phyloP scores from a whole-genome alignment of 2,888 invertebrate genomes.

The Drosophila nigricruria region DNA sequence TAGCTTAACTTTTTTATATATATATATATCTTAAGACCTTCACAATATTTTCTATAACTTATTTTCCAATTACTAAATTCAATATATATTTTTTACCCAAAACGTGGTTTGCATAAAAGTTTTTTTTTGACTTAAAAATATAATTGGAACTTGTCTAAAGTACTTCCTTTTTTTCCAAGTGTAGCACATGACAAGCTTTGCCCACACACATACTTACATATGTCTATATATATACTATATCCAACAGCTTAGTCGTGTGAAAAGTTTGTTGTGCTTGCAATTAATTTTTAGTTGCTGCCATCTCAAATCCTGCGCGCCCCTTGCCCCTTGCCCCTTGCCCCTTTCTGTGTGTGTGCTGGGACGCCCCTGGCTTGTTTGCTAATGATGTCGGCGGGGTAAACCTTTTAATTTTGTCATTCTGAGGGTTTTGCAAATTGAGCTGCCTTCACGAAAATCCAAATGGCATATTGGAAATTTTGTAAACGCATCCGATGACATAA shows the following conservation, averaged over 20 bases:
- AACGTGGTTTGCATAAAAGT: background rate
- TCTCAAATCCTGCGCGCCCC: background rate
- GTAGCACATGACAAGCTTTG: background rate
- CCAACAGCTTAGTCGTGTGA: background rate
- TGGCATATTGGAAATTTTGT: constrained; percentile 74
- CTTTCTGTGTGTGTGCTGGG: background rate
- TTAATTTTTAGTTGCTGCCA: constrained; percentile 27
- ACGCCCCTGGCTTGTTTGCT: constrained; percentile 14
- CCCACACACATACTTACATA: background rate
- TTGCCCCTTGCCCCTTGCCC: no score
- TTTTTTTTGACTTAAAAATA: background rate
- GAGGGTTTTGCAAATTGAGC: constrained; percentile 51
- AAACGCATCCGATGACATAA: constrained; percentile 74
- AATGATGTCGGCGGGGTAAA: constrained; percentile 12
- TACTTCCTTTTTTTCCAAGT: background rate
- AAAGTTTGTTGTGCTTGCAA: constrained; percentile 19
- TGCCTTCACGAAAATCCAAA: constrained; percentile 50
- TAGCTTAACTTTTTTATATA: no score
- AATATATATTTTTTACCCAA: background rate
- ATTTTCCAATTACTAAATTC: background rate
- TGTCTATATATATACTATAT: background rate
- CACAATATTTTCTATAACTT: background rate
- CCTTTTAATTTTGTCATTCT: constrained; percentile 45
- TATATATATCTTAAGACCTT: background rate
- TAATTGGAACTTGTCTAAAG: background rate